phyloP scores from a whole-genome alignment of 2,888 invertebrate species.

The Laothoe populi region DNA sequence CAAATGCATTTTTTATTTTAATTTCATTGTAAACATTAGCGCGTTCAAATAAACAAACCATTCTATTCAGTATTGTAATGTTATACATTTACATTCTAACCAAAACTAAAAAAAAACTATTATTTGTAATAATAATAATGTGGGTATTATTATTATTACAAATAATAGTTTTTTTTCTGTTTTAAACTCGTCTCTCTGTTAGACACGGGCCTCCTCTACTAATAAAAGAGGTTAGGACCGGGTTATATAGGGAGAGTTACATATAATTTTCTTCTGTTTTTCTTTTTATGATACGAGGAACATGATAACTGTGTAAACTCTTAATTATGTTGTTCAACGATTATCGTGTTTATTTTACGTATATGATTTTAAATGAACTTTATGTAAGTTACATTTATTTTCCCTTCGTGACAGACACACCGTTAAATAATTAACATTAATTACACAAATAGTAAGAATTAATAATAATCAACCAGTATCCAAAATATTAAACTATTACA shows the following conservation, averaged over 20 bases:
- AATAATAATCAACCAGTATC: background rate
- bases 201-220: too few species aligned
- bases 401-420: constrained; percentile 1
- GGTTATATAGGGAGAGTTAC: background rate
- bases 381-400: constrained; percentile 9
- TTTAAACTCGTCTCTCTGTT: too few species aligned
- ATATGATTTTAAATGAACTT: background rate
- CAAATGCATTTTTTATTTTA: too few species aligned
- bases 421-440: constrained; percentile 3
- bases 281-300: constrained; percentile 11
- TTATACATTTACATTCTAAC: too few species aligned
- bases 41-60: too few species aligned
- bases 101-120: too few species aligned
- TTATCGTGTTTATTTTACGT: background rate
- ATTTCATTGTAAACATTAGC: too few species aligned
- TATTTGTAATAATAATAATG: too few species aligned
- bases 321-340: background rate
- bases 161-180: too few species aligned
- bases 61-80: too few species aligned
- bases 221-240: background rate
- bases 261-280: constrained; percentile 4
- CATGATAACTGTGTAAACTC: background rate
- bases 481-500: background rate
- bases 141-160: too few species aligned
- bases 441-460: constrained; percentile 4